phyloP scores from a whole-genome alignment of 2,888 invertebrate species.

The Lingula anatina region DNA sequence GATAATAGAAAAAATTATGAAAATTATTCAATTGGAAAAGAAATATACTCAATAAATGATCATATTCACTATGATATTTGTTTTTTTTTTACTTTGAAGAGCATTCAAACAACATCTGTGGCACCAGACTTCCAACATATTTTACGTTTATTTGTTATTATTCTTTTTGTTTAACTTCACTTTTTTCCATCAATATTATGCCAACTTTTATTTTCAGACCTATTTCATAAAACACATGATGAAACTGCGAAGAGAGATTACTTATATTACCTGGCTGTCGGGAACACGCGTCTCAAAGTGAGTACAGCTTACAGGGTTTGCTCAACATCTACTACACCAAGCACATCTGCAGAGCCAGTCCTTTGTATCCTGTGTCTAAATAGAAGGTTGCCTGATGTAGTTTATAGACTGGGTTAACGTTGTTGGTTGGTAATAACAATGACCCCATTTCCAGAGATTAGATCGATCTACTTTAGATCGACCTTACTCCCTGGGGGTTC shows the following conservation, averaged over 20 bases:
- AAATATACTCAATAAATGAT: too few relatives aligned
- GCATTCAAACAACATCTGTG: background rate
- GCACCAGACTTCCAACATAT: background rate
- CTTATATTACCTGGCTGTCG: constrained; percentile 90
- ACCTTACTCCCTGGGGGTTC: too few relatives aligned
- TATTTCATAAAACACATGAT: constrained; percentile 57
- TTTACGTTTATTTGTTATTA: background rate
- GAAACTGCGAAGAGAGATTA: constrained; percentile 82
- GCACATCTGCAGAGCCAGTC: too few relatives aligned
- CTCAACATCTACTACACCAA: too few relatives aligned
- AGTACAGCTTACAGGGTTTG: too few relatives aligned
- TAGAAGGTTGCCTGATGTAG: too few relatives aligned
- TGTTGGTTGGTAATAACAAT: too few relatives aligned
- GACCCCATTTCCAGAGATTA: too few relatives aligned
- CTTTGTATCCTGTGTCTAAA: too few relatives aligned
- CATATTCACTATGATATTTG: too few relatives aligned
- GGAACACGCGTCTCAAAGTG: constrained; percentile 82
- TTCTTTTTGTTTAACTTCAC: background rate
- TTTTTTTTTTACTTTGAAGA: background rate
- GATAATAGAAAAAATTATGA: background rate
- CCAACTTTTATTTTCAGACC: constrained; percentile 37
- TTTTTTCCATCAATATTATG: background rate
- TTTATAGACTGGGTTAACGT: too few relatives aligned
- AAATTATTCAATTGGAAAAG: constrained; percentile 1
- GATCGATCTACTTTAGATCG: too few relatives aligned